Evolutionary conservation across 2,888 invertebrate genomes (phyloP), one percentile per base, ranked within the genome.

Genomic region (Drosophila austrosaltans): DNA sequence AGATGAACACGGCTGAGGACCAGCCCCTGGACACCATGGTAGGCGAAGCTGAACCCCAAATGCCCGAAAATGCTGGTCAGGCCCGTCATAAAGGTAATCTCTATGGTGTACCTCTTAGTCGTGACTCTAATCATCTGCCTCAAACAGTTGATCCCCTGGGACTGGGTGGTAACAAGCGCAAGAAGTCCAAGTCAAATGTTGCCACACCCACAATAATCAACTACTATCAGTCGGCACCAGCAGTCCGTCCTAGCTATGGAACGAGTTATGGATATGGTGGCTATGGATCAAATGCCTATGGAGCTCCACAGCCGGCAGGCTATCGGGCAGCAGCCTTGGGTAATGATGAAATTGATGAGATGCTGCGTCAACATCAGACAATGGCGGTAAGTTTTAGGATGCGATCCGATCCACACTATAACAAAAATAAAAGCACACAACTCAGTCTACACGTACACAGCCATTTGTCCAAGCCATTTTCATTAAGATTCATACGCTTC

Each of bases 31-130:
- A 36, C 1, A 10, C 56, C 0, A 66, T 68, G 12, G 22, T 85
- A 28, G 81, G 77, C 10, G 82, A 80, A 36, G 81, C 90, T 0
- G 76, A 75, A 20, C 88, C 91, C 7, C 91, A 91, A 69, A 84
- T 82, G 81, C 65, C 81, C 6, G 79, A 84, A 8, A 72, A 77
- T 20, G 79, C 66, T 10, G 82, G 74, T 12, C 72, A 69, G 61
- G 84, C 78, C 3, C 84, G 90, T 1, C 76, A 81, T 65, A 91
- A 90, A 91, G 91, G 91, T 91, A 91, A 91, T 82, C 87, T 91
- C 63, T 90, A 80, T 82, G 91, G 89, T 30, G 86, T 91, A 66
- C 82, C 88, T 56, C 85, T 74, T 63, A 81, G 67, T 64, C 62
- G 68, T 65, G 76, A 74, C n/a, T 59, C 73, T 77, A 72, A 78